Percentiles rank a stretch among this genome's conserved stretches.
Evolutionary conservation across 2,797 vertebrate species (phyloP).

Genomic region (Protosalanx chinensis): DNA sequence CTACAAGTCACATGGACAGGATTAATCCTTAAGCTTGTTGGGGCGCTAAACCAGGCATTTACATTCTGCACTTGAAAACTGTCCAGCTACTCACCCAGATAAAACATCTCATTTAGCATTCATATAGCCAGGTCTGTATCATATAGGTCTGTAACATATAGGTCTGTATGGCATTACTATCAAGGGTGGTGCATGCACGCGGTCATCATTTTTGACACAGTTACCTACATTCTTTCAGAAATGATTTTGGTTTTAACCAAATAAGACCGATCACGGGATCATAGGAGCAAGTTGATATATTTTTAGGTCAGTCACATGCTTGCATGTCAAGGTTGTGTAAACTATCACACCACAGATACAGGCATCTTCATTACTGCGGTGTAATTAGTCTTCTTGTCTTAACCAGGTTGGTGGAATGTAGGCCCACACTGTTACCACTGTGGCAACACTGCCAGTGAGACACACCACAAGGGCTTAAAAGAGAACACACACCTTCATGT

Average conservation of each 20-base stretch:
- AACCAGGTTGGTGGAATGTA: neutral
- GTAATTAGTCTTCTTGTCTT: constrained; percentile 12
- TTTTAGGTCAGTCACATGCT: constrained; percentile 30
- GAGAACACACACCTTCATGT: neutral
- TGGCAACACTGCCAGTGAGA: neutral
- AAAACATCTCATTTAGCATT: neutral
- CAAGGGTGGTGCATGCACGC: neutral
- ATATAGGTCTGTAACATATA: neutral
- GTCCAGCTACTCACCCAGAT: neutral
- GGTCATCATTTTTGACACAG: neutral
- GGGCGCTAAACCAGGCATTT: neutral
- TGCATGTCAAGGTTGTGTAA: constrained; percentile 36
- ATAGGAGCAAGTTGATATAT: constrained; percentile 8
- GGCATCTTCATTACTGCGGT: constrained; percentile 20
- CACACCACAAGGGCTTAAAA: neutral
- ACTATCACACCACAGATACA: constrained; percentile 37
- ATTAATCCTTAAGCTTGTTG: constrained; percentile 9
- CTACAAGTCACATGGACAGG: constrained; percentile 3
- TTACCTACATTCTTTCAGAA: neutral
- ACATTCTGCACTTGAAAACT: neutral
- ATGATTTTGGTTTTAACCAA: neutral
- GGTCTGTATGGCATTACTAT: too few species aligned
- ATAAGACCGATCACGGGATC: constrained; percentile 45
- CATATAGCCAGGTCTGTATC: neutral
- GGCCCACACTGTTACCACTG: neutral